phyloP scores from a whole-genome alignment of 2,888 invertebrate species.

The Netelia virgata region DNA sequence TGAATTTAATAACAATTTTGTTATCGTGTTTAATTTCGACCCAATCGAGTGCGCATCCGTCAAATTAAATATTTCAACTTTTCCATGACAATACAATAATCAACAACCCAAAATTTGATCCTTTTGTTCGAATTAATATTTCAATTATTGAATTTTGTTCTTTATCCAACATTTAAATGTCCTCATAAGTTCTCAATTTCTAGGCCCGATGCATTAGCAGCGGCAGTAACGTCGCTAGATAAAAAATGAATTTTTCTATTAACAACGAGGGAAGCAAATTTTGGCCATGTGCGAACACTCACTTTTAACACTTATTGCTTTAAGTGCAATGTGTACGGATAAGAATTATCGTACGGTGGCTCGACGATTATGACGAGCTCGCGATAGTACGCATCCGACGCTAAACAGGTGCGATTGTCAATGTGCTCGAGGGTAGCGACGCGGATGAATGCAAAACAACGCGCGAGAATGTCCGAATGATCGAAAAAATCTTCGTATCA shows the following conservation, averaged over 20 bases:
- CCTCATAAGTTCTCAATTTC: neutral
- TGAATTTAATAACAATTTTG: no score
- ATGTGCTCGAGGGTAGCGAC: neutral
- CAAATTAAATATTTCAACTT: no score
- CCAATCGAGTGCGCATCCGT: no score
- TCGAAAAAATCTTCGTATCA: neutral
- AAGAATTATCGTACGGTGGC: conserved; percentile 5
- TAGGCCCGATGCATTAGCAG: neutral
- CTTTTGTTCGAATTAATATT: no score
- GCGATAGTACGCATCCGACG: conserved; percentile 23
- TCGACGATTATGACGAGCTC: neutral
- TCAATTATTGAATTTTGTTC: no score
- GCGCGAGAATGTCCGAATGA: neutral
- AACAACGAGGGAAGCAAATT: neutral
- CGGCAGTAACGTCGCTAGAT: no score
- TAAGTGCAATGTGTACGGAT: neutral
- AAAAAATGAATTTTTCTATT: neutral
- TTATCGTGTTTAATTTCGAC: no score
- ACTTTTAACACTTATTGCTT: neutral
- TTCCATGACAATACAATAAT: no score
- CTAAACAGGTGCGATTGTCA: conserved; percentile 2
- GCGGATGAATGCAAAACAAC: neutral
- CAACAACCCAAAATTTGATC: no score
- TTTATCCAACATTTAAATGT: no score
- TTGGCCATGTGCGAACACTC: no score